phyloP scores from a whole-genome alignment of 1,140 invertebrate species.

The Drosophila subpulchrella region DNA sequence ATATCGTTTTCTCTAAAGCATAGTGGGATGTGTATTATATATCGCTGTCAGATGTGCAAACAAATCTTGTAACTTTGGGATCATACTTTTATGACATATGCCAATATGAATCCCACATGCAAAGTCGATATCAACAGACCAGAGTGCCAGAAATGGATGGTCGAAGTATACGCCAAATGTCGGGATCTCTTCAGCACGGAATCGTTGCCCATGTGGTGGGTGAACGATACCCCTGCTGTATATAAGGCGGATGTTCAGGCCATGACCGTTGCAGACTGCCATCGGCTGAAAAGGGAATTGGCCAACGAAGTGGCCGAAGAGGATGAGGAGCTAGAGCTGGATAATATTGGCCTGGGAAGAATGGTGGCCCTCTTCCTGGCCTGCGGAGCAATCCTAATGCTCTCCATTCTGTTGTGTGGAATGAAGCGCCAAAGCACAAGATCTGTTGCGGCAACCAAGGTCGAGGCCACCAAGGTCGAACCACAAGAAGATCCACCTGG shows the following conservation, averaged over 20 bases:
- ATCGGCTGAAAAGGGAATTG: conserved; percentile 45
- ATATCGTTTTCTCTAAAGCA: not conserved
- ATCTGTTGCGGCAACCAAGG: too few relatives aligned
- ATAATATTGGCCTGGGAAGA: conserved; percentile 13
- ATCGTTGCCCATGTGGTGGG: conserved; percentile 29
- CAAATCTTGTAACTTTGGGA: not conserved
- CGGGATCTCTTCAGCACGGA: conserved; percentile 21
- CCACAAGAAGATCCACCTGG: not conserved
- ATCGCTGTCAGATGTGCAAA: not conserved
- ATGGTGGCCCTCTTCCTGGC: conserved; percentile 4
- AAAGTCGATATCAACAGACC: conserved; percentile 31
- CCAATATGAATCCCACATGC: conserved; percentile 61
- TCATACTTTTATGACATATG: not conserved
- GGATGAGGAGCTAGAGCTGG: fast-evolving
- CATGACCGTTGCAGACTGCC: conserved; percentile 61
- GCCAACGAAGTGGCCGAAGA: conserved; percentile 8
- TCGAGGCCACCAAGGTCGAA: not conserved
- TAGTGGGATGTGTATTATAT: not conserved
- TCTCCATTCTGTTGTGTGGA: conserved; percentile 1
- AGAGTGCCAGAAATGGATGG: conserved; percentile 64
- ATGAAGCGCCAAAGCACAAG: not conserved
- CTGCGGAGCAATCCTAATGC: not conserved
- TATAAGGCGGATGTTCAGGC: conserved; percentile 42
- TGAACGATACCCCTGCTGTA: conserved; percentile 21
- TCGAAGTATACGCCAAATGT: conserved; percentile 37